Conservation (phyloP, 2,113 vertebrate species). For the Misgurnus mizolepis region DNA sequence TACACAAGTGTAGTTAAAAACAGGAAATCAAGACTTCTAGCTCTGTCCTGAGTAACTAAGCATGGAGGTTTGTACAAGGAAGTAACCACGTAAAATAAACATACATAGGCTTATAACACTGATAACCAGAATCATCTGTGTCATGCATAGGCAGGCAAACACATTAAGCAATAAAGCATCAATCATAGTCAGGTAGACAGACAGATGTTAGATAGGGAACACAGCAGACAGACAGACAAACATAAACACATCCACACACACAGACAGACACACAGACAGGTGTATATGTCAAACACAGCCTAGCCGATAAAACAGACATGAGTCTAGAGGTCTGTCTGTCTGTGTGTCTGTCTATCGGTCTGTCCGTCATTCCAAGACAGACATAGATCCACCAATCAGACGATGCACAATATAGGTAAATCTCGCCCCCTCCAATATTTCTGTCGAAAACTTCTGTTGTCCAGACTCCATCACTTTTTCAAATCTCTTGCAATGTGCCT, state of each 20-base stretch:
- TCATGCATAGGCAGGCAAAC: slow-evolving; percentile 15
- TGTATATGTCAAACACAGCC: slow-evolving; percentile 66
- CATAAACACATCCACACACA: slow-evolving; percentile 62
- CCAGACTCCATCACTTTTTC: slow-evolving; percentile 44
- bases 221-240: slow-evolving; percentile 49
- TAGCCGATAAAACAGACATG: slow-evolving; percentile 77
- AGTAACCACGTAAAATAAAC: background rate
- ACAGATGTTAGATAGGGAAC: slow-evolving; percentile 6
- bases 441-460: slow-evolving; percentile 52
- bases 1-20: background rate
- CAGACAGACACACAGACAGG: slow-evolving; percentile 80
- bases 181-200: slow-evolving; percentile 28
- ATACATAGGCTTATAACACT: background rate
- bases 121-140: background rate
- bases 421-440: slow-evolving; percentile 47
- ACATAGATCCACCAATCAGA: slow-evolving; percentile 69
- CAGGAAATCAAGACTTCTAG: background rate
- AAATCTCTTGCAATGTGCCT: slow-evolving; percentile 50
- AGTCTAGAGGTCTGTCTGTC: slow-evolving; percentile 79
- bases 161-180: background rate
- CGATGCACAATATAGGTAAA: slow-evolving; percentile 67
- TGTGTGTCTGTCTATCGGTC: slow-evolving; percentile 79
- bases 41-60: background rate
- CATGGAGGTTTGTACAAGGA: background rate
- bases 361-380: slow-evolving; percentile 77